phyloP scores from a whole-genome alignment of 2,113 vertebrate species.

The Trematocara stigmaticum region DNA sequence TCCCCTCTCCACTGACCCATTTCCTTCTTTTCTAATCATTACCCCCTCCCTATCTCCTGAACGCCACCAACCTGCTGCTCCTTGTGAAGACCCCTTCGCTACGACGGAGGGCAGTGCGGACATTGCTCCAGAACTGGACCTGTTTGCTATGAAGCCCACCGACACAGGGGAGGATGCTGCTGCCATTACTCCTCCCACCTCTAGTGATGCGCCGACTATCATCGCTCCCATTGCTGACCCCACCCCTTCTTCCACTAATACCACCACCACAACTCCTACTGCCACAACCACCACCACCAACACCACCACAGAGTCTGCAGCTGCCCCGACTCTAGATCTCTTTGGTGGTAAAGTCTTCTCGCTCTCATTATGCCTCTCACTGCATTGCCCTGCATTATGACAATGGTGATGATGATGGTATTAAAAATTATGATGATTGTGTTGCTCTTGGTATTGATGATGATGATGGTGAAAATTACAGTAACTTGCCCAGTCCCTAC shows the following conservation, averaged over 20 bases:
- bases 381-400: constrained; percentile 62
- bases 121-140: constrained; percentile 93
- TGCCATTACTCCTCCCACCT: constrained; percentile 78
- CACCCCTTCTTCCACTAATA: constrained; percentile 74
- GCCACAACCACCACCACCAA: constrained; percentile 82
- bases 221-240: constrained; percentile 71
- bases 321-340: constrained; percentile 93
- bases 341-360: constrained; percentile 93
- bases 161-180: constrained; percentile 79
- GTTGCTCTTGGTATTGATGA: constrained; percentile 19
- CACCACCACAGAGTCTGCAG: constrained; percentile 71
- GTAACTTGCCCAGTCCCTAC: constrained; percentile 35
- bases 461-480: constrained; percentile 4
- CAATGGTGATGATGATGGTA: constrained; percentile 5
- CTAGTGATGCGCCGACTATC: constrained; percentile 78
- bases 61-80: constrained; percentile 52
- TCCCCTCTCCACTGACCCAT: background rate
- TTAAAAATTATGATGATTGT: constrained; percentile 11
- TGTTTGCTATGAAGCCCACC: constrained; percentile 96
- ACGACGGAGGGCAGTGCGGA: constrained; percentile 93
- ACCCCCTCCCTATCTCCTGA: constrained; percentile 46
- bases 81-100: constrained; percentile 94
- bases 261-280: constrained; percentile 72
- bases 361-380: constrained; percentile 54
- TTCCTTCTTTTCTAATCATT: constrained; percentile 77